These are phyloP conservation scores for Choloepus didactylus DNA, from an alignment of 2,797 vertebrate genomes.

Conservation along the genomic window DNA sequence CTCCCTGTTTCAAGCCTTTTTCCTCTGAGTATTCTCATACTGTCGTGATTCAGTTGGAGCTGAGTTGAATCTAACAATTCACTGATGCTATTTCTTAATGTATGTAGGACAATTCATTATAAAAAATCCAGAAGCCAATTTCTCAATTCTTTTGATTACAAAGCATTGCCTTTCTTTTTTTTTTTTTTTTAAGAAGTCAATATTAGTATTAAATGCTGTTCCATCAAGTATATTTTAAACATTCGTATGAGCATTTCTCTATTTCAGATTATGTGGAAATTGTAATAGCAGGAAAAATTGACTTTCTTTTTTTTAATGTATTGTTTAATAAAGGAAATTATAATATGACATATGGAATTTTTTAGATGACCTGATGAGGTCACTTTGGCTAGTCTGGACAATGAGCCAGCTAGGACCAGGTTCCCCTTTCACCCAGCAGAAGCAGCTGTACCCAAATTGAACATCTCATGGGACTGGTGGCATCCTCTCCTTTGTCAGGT, in stretches of 20 bases:
- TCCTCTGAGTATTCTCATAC: background rate
- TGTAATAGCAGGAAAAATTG: background rate
- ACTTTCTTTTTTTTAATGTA: background rate
- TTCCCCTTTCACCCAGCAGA: background rate
- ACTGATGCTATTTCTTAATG: conserved; percentile 38
- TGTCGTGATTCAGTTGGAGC: conserved; percentile 21
- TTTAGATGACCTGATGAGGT: background rate
- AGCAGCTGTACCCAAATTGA: background rate
- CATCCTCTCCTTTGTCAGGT: background rate
- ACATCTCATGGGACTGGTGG: background rate
- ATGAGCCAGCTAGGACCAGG: background rate
- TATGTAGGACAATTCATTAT: conserved; percentile 22
- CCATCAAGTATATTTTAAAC: conserved; percentile 15
- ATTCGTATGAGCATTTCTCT: background rate
- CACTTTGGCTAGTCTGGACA: background rate
- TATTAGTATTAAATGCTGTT: conserved; percentile 47
- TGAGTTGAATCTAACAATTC: conserved; percentile 2
- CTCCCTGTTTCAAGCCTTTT: conserved; percentile 7
- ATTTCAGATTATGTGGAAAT: conserved; percentile 51
- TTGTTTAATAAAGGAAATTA: conserved; percentile 3
- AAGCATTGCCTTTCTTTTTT: background rate
- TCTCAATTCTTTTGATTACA: background rate
- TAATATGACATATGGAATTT: background rate
- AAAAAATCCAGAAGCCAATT: conserved; percentile 49
- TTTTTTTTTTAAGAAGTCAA: background rate